Conservation (phyloP, 2,888 invertebrate genomes). For the Lamellibrachia columna region DNA sequence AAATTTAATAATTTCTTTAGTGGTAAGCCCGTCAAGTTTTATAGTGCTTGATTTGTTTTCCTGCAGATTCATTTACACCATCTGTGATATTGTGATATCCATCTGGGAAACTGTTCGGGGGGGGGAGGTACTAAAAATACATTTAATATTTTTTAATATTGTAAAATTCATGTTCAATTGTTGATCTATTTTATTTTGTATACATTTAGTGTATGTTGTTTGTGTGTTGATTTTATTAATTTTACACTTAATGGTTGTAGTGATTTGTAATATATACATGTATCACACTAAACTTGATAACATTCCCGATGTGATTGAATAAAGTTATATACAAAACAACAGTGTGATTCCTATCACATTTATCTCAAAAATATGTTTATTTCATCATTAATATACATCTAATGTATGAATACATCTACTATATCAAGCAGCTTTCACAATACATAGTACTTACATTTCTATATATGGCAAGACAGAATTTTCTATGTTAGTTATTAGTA, state of each 20-base stretch:
- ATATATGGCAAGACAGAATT: background rate
- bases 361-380: background rate
- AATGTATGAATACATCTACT: background rate
- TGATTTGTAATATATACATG: background rate
- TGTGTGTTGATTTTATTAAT: background rate
- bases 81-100: background rate
- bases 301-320: background rate
- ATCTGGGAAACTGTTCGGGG: background rate
- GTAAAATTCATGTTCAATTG: no score
- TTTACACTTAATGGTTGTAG: background rate
- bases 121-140: background rate
- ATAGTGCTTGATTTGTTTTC: background rate
- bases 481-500: background rate
- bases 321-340: background rate
- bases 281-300: background rate
- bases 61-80: background rate
- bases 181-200: no score
- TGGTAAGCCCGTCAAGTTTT: background rate
- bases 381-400: background rate
- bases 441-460: background rate
- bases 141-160: background rate
- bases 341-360: background rate
- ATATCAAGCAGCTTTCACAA: background rate
- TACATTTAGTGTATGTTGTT: background rate
- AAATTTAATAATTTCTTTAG: background rate